Base-by-base conservation (phyloP, 2,113 vertebrate genomes). In the Origma solitaria region DNA sequence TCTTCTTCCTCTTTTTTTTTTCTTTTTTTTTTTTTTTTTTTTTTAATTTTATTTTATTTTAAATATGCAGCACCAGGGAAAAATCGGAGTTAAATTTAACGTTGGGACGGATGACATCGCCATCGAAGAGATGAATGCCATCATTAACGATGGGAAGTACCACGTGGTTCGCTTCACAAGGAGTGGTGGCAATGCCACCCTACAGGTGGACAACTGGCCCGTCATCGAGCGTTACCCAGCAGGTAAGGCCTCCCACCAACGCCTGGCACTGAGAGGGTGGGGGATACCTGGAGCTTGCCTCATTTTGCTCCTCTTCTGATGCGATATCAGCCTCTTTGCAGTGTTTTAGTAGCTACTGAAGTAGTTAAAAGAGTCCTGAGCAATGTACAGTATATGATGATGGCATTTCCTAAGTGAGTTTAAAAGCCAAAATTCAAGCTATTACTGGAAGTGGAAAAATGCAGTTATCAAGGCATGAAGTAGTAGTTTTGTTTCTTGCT, bases 121-220 rank as follows among this genome's bases (percentile, higher is more conserved):
- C 94, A 99, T 99, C 42, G 99, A 99, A 97, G 99, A 99, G 97
- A 99, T 98, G 77, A 98, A 99, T 97, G 99, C 99, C 97, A 99
- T 99, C 98, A 99, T 99, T 98, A 99, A 99, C 90, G 99, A 99
- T 91, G 99, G 99, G 89, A 99, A 99, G 97, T 99, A 99, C 98
- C 99, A 99, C 85, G 98, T 99, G 98, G 99, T 99, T 94, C 99
- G 99, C 98, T 99, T 99, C 98, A 99, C 99, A 7, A 97, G 99
- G 97, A 99, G 99, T 95, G 99, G 99, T 64, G 99, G 99, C 97
- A 99, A 99, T 96, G 99, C 99, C 98, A 99, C 99, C 10, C 98
- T 99, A 88, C 99, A 99, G 98, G 99, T 99, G 98, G 99, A 99
- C 98, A 99, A 99, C 98, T 99, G 99, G 98, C 99, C 99, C 8